Evolutionary conservation across 1,140 invertebrate species (phyloP).

Genomic region (Batillaria attramentaria): DNA sequence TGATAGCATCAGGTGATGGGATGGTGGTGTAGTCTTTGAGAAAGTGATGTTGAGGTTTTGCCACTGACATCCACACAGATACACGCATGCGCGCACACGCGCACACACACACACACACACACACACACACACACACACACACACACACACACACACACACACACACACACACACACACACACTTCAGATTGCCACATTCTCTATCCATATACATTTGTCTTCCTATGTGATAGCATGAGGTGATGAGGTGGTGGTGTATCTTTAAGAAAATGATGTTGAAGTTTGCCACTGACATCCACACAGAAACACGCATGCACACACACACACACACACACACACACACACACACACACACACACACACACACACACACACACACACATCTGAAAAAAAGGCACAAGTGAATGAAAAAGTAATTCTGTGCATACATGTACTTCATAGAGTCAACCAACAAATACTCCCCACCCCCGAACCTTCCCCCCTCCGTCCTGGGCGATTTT

Average conservation of each 20-base stretch:
- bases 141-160: slow-evolving; percentile 47
- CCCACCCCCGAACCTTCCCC: no score
- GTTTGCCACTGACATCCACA: background rate
- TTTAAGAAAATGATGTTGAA: background rate
- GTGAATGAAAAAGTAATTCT: no score
- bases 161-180: slow-evolving; percentile 30
- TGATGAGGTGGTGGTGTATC: background rate
- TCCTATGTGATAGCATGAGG: background rate
- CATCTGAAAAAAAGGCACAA: no score
- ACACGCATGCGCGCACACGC: background rate
- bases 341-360: slow-evolving; percentile 2
- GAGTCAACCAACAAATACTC: no score
- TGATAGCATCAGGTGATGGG: no score
- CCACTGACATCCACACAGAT: no score
- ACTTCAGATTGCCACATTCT: background rate
- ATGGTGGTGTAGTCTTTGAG: no score
- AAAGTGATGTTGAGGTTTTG: no score
- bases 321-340: slow-evolving; percentile 2
- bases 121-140: slow-evolving; percentile 42
- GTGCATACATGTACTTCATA: no score
- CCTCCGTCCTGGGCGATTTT: no score
- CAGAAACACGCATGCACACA: background rate
- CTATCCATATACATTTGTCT: background rate
- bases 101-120: slow-evolving; percentile 46
- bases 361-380: background rate